Evolutionary conservation across 2,888 invertebrate genomes (phyloP), one percentile per base, ranked within the genome.

Genomic region (Penaeus monodon): DNA sequence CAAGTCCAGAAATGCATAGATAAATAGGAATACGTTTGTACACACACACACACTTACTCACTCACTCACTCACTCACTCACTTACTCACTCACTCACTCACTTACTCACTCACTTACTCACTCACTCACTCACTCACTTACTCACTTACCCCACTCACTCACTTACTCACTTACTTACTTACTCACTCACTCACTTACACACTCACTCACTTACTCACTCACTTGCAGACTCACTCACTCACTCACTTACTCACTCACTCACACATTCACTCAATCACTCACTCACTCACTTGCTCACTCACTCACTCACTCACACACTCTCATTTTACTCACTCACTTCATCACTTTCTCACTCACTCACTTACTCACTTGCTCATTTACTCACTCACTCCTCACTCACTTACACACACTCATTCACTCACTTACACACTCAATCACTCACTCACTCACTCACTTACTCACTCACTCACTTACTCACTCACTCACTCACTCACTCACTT

Each of bases 41-140:
- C 4, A 24, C 70, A 24, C n/a, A 24, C n/a, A 4, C 33, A 79
- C 33, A 77, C 77, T 57, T 27, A 77, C 77, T 27, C 77, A 49
- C 77, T 57, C 77, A 57, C 77, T 57, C 77, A 77, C 77, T 57
- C 77, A 64, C 65, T 65, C 64, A 65, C 29, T 65, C 65, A 65
- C 64, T 65, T 33, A 79, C 65, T 65, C 29, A 64, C 65, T 65
- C 65, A 79, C 79, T n/a, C 44, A 68, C 66, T n/a, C 80, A 65
- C 66, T 68, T 44, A 81, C 44, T n/a, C 70, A n/a, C 70, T n/a
- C 70, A 70, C 70, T n/a, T n/a, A 70, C 70, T n/a, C 70, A 70
- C 70, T n/a, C n/a, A 70, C n/a, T n/a, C 70, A n/a, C 70, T 2
- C 70, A 24, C 70, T 3, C 70, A 70, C 70, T 1, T 24, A 68